These are phyloP conservation scores for Tipula unca DNA, from an alignment of 2,888 invertebrate genomes.

Conservation along the genomic window DNA sequence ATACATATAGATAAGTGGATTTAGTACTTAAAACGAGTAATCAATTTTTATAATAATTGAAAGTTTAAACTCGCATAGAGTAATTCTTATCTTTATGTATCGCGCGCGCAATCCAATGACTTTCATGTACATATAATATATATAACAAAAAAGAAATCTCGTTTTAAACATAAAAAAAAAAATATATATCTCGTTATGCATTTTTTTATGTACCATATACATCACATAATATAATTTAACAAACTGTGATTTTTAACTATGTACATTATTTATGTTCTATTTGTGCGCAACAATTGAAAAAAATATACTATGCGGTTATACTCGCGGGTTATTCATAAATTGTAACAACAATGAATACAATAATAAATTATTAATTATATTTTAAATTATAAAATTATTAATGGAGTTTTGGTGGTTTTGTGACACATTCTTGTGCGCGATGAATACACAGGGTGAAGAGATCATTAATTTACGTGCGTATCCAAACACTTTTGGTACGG, in stretches of 20 bases:
- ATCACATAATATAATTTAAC: neutral
- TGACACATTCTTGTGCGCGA: neutral
- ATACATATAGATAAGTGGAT: neutral
- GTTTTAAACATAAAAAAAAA: neutral
- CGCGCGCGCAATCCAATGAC: neutral
- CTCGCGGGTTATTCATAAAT: neutral
- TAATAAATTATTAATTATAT: neutral
- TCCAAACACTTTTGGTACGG: neutral
- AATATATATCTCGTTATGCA: neutral
- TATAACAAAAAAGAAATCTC: neutral
- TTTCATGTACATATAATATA: neutral
- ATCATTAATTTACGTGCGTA: neutral
- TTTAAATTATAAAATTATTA: neutral
- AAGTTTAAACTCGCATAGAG: neutral
- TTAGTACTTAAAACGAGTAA: neutral
- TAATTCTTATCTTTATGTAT: too few relatives aligned
- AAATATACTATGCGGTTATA: neutral
- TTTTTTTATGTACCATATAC: neutral
- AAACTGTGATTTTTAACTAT: neutral
- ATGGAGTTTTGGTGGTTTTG: neutral
- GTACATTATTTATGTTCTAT: neutral
- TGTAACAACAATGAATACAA: neutral
- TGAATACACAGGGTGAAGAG: neutral
- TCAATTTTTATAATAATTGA: neutral
- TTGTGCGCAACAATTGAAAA: neutral